These are phyloP conservation scores for Orestias chungarensis DNA, from an alignment of 2,797 vertebrate genomes.

Conservation along the genomic window DNA sequence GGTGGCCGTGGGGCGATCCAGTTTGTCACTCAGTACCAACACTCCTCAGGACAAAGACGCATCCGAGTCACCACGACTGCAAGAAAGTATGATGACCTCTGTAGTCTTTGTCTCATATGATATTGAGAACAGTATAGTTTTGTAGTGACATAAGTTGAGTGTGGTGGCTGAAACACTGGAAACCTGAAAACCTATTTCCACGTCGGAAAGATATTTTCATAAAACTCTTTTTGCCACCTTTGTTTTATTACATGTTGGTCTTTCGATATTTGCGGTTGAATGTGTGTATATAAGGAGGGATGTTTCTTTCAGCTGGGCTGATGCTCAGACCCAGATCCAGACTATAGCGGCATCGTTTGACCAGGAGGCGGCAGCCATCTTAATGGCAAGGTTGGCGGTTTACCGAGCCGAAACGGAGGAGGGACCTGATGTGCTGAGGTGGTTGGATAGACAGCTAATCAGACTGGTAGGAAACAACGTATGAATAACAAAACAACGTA, in stretches of 20 bases:
- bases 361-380: slow-evolving; percentile 94
- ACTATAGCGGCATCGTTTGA: slow-evolving; percentile 96
- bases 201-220: too few relatives aligned
- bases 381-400: slow-evolving; percentile 95
- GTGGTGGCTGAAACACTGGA: background rate
- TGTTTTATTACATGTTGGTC: too few relatives aligned
- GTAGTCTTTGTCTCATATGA: background rate
- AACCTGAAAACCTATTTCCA: background rate
- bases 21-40: slow-evolving; percentile 95
- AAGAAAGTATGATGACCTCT: slow-evolving; percentile 85
- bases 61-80: slow-evolving; percentile 92
- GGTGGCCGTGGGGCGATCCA: slow-evolving; percentile 93
- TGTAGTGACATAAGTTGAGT: background rate
- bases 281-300: background rate
- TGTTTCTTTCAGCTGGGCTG: slow-evolving; percentile 87
- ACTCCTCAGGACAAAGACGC: slow-evolving; percentile 93
- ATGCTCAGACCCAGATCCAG: slow-evolving; percentile 95
- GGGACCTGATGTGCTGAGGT: slow-evolving; percentile 95
- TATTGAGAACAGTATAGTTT: background rate
- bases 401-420: slow-evolving; percentile 95
- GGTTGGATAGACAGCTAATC: slow-evolving; percentile 96
- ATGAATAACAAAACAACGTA: background rate
- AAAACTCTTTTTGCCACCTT: background rate
- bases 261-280: background rate
- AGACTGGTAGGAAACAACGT: slow-evolving; percentile 81